These are phyloP conservation scores for Mus spretus DNA, from an alignment of 2,797 vertebrate genomes.

Conservation along the genomic window DNA sequence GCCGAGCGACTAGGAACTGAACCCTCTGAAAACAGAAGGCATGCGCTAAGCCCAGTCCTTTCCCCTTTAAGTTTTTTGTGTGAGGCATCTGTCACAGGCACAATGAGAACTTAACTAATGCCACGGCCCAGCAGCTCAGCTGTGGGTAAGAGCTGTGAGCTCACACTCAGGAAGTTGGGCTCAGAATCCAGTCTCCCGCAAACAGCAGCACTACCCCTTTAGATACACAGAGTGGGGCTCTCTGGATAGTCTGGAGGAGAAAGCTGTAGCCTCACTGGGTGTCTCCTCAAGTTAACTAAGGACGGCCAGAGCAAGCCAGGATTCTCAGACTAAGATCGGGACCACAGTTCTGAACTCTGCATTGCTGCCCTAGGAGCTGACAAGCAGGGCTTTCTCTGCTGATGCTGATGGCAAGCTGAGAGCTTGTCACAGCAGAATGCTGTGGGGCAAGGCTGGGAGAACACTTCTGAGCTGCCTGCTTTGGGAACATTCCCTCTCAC, in stretches of 20 bases:
- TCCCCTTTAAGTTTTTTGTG: background rate
- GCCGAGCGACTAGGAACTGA: background rate
- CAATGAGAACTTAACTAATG: background rate
- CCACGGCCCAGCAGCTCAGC: fast-evolving
- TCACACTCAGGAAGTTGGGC: background rate
- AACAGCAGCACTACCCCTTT: background rate
- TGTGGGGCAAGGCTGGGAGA: background rate
- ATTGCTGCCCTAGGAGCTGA: background rate
- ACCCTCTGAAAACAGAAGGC: background rate
- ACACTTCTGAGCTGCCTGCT: background rate
- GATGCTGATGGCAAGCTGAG: background rate
- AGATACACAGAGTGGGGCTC: background rate
- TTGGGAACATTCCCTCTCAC: background rate
- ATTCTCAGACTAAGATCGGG: background rate
- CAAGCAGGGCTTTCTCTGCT: background rate
- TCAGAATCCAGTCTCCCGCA: background rate
- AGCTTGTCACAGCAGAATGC: background rate
- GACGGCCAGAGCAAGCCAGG: background rate
- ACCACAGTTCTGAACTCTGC: background rate
- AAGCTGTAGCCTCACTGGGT: background rate
- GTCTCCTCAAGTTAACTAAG: background rate
- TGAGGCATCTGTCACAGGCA: background rate
- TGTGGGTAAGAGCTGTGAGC: background rate
- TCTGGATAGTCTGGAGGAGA: background rate
- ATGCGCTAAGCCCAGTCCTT: background rate